Conservation (phyloP, 2,113 vertebrate species). For the Ellobius talpinus region DNA sequence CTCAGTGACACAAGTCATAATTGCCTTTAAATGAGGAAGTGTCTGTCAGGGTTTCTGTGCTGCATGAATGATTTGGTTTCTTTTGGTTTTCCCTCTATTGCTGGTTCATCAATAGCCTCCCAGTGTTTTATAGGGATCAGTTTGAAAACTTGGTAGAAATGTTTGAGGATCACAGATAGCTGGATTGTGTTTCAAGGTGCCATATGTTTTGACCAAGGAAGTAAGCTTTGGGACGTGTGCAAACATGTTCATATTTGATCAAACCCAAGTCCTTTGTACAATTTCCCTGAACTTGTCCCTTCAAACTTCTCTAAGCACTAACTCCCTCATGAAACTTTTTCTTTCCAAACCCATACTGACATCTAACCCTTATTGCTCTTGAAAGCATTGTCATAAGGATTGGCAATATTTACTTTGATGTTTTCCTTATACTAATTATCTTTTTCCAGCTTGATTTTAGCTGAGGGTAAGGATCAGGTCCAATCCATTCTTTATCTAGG, state of each 20-base stretch:
- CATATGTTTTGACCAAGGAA: not conserved
- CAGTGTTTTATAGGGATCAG: not conserved
- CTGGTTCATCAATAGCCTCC: not conserved
- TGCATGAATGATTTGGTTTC: not conserved
- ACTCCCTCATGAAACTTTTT: not conserved
- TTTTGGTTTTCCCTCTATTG: not conserved
- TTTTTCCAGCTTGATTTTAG: constrained; percentile 48
- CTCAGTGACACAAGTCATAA: not conserved
- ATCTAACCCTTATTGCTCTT: not conserved
- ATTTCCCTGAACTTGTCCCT: not conserved
- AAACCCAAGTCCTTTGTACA: not conserved
- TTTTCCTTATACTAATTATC: constrained; percentile 4
- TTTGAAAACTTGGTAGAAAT: not conserved
- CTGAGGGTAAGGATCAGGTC: constrained; percentile 1
- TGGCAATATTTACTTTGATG: not conserved
- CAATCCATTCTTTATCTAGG: constrained; percentile 31
- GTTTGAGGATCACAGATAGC: not conserved
- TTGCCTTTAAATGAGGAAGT: not conserved
- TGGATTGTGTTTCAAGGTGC: not conserved
- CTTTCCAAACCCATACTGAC: not conserved
- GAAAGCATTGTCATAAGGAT: not conserved
- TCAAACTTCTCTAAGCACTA: no score
- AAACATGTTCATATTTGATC: not conserved
- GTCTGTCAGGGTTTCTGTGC: not conserved
- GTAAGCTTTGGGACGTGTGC: not conserved